These are phyloP conservation scores for Hemiprocne comata DNA, from an alignment of 2,113 vertebrate species.

Conservation along the genomic window DNA sequence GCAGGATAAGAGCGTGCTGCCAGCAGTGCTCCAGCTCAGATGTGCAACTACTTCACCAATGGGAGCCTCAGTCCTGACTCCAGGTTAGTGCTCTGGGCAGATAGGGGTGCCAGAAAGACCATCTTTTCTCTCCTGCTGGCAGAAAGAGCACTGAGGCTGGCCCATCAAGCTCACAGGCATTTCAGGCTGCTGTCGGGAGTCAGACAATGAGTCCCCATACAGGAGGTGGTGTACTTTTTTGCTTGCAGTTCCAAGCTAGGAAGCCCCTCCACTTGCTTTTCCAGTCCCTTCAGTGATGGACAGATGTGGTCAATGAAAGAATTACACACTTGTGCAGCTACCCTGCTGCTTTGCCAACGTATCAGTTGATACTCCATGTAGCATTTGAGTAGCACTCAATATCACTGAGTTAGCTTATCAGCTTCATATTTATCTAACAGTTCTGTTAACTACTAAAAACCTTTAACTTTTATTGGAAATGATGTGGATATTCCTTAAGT, in stretches of 20 bases:
- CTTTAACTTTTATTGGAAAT: not conserved
- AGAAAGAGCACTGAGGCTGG: not conserved
- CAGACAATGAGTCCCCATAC: not conserved
- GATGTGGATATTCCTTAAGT: not conserved
- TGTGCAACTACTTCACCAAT: not conserved
- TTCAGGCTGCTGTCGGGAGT: not conserved
- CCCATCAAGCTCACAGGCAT: not conserved
- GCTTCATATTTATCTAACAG: not conserved
- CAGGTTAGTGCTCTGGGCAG: not conserved
- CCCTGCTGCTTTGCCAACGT: not conserved
- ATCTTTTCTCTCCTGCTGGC: not conserved
- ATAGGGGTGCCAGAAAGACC: not conserved
- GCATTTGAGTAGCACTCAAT: not conserved
- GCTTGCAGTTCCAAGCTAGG: not conserved
- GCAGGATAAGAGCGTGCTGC: not conserved
- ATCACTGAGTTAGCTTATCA: not conserved
- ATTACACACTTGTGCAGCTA: fast-evolving
- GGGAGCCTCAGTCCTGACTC: not conserved
- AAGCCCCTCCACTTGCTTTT: not conserved
- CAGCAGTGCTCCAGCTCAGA: not conserved
- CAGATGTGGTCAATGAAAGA: not conserved
- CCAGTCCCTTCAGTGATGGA: not conserved
- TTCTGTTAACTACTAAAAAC: not conserved
- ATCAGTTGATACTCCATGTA: not conserved
- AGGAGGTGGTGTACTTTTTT: not conserved